Evolutionary conservation across 2,888 invertebrate genomes (phyloP).

Genomic region (Synergus japonicus): DNA sequence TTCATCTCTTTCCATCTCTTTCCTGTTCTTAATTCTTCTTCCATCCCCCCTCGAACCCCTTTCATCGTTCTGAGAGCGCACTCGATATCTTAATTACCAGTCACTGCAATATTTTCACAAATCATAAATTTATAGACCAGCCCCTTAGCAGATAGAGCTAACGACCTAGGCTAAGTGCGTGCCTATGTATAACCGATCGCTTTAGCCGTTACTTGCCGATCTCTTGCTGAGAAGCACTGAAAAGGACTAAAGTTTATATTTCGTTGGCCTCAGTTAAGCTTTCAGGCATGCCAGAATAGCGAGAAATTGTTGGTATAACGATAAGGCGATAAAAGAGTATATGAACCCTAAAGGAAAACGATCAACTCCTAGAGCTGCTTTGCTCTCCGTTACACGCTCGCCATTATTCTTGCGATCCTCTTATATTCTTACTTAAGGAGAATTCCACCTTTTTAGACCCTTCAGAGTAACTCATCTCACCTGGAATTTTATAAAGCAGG

Average conservation of each 20-base stretch:
- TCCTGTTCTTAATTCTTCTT: constrained; percentile 39
- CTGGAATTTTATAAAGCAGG: neutral
- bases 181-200: constrained; percentile 50
- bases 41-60: constrained; percentile 30
- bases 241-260: constrained; percentile 51
- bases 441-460: neutral
- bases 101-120: constrained; percentile 67
- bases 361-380: constrained; percentile 15
- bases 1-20: constrained; percentile 17
- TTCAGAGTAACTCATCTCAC: neutral
- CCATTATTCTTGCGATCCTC: constrained; percentile 22
- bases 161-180: constrained; percentile 60
- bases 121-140: constrained; percentile 70
- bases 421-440: constrained; percentile 11
- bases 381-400: constrained; percentile 22
- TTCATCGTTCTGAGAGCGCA: constrained; percentile 40
- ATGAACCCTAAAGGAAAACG: constrained; percentile 20
- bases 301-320: constrained; percentile 51
- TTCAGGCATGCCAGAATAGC: constrained; percentile 51
- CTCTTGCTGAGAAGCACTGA: constrained; percentile 64
- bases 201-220: constrained; percentile 52
- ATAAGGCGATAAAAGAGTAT: constrained; percentile 50
- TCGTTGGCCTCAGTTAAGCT: constrained; percentile 58
- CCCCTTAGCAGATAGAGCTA: constrained; percentile 65
- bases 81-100: constrained; percentile 70